Conservation (phyloP, 2,888 invertebrate species). For the Agriopis marginaria region DNA sequence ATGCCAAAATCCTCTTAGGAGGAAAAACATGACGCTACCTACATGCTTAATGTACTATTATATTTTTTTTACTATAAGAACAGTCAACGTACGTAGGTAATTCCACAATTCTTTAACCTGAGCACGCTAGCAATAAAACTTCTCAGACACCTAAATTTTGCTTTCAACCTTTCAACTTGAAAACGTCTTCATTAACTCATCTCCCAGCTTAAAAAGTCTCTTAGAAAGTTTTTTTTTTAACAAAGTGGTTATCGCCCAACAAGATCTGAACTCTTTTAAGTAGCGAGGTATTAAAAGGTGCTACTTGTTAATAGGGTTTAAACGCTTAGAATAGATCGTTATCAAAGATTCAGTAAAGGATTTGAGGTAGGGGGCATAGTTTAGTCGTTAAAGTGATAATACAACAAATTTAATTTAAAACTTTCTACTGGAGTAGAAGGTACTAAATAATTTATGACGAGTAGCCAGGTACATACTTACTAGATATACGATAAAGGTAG, state of each 20-base stretch:
- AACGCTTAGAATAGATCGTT: conserved; percentile 46
- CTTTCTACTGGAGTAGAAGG: too few species aligned
- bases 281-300: conserved; percentile 38
- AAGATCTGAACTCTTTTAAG: conserved; percentile 46
- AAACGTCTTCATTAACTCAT: conserved; percentile 19
- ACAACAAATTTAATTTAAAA: too few species aligned
- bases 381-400: too few species aligned
- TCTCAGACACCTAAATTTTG: conserved; percentile 12
- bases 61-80: too few species aligned
- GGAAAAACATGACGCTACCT: too few species aligned
- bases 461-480: too few species aligned
- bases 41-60: too few species aligned
- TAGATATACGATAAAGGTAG: too few species aligned
- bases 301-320: conserved; percentile 47
- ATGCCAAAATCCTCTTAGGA: too few species aligned
- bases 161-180: conserved; percentile 7
- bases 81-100: too few species aligned
- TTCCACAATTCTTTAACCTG: too few species aligned
- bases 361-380: neutral
- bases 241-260: conserved; percentile 28
- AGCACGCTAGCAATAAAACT: conserved; percentile 12
- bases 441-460: too few species aligned
- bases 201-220: conserved; percentile 1
- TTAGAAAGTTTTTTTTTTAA: neutral
- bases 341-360: conserved; percentile 41